Evolutionary conservation across 2,797 vertebrate species (phyloP).

Genomic region (Acipenser transmontanus): DNA sequence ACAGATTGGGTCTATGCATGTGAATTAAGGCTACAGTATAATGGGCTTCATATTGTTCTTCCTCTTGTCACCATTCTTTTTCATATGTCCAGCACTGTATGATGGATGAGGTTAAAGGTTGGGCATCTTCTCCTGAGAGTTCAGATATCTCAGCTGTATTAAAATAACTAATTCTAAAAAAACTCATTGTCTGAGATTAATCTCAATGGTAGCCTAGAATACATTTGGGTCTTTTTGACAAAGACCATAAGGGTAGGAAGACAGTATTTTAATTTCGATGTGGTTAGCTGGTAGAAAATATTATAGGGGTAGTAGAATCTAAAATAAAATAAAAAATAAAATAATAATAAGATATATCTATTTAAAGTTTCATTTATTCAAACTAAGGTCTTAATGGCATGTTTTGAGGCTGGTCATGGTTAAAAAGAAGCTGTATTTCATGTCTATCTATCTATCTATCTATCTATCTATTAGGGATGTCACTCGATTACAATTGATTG

Average conservation of each 20-base stretch:
- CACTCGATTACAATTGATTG: too few species aligned
- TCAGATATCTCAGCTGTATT: conserved; percentile 58
- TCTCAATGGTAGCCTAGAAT: conserved; percentile 12
- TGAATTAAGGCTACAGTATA: conserved; percentile 26
- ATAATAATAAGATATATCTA: too few species aligned
- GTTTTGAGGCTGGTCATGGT: too few species aligned
- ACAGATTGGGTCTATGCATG: conserved; percentile 24
- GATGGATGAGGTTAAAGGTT: conserved; percentile 76
- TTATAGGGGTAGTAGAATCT: too few species aligned
- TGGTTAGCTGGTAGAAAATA: too few species aligned
- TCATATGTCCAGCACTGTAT: conserved; percentile 68
- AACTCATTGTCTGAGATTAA: conserved; percentile 36
- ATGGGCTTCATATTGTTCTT: conserved; percentile 25
- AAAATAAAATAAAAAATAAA: too few species aligned
- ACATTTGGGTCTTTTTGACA: conserved; percentile 3
- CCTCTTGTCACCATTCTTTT: conserved; percentile 59
- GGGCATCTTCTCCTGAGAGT: conserved; percentile 58
- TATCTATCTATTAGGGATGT: too few species aligned
- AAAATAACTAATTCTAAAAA: conserved; percentile 40
- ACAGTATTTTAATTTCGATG: neutral
- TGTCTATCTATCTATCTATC: too few species aligned
- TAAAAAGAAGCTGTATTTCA: too few species aligned
- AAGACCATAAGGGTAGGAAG: neutral
- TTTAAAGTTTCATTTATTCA: too few species aligned
- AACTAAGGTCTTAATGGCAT: too few species aligned